Base-by-base conservation (phyloP, 2,888 invertebrate species). In the Girardia tigrina region DNA sequence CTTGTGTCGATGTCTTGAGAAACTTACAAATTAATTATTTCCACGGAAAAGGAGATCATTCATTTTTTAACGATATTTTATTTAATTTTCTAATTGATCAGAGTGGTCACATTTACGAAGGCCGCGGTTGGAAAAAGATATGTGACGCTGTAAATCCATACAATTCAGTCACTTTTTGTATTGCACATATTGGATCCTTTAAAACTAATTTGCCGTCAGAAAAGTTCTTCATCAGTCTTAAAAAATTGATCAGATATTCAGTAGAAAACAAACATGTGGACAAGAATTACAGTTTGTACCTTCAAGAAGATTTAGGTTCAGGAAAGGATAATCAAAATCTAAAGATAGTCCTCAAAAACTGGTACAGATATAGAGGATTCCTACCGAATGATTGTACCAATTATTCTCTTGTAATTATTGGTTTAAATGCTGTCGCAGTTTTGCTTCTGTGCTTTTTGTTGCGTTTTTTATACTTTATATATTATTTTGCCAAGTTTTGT, bases 181-280 rank as follows among this genome's bases (percentile, higher is more conserved):
- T 74, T 2, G 42, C 42, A n/a, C 69, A 26, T 42, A 74, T 74
- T 56, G 74, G 74, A 1, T 74, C 26, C 23, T 74, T 74, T 28
- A 74, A 74, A 69, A 56, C 23, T 28, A 20, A 6, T 1, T 23
- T 26, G 20, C 74, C 74, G 1, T 56, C 27, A 26, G 4, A 26
- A 23, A 69, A 26, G 8, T 42, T 56, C 4, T 36, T 74, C 1
- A 74, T 20, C 28, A 69, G 56, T 23, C 27, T 56, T 28, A 74
- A 74, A 69, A 56, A 74, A 6, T 56, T 74, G 56, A 74, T 74
- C 69, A 14, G 69, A 26, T 74, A 69, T 42, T 42, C 2, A 26
- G 56, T 70, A 12, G n/a, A 23, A 2, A 26, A 74, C 4, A 56
- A 56, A 26, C 69, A 27, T 56, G 26, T 74, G 42, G 56, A 74